Conservation (phyloP, 2,113 vertebrate species). For the Reinhardtius hippoglossoides region DNA sequence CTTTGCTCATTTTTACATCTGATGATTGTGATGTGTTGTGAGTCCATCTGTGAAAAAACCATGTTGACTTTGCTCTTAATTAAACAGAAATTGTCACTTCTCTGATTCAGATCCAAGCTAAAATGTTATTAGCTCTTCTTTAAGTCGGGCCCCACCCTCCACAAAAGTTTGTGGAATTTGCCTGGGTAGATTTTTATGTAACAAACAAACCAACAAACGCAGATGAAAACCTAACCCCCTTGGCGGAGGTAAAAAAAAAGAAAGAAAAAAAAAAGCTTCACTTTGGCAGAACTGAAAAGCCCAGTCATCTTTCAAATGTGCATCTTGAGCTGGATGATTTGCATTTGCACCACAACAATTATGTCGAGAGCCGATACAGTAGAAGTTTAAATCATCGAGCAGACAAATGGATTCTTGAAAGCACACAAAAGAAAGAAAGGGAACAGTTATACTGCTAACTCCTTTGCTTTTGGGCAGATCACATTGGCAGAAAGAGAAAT, state of each 20-base stretch:
- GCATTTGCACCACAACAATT: conserved; percentile 36
- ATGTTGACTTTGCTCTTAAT: too few relatives aligned
- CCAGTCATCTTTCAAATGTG: not conserved
- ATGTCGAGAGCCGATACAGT: not conserved
- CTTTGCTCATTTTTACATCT: too few relatives aligned
- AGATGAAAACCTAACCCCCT: not conserved
- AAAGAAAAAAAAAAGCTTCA: not conserved
- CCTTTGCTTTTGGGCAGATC: conserved; percentile 51
- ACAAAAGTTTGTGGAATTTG: too few relatives aligned
- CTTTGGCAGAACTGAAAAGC: not conserved
- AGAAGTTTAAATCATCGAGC: conserved; percentile 32
- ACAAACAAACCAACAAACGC: not conserved
- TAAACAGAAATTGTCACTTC: too few relatives aligned
- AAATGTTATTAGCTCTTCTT: too few relatives aligned
- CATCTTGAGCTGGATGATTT: conserved; percentile 31
- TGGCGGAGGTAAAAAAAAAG: not conserved
- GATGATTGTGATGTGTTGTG: too few relatives aligned
- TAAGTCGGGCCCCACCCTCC: too few relatives aligned
- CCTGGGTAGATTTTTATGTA: too few relatives aligned
- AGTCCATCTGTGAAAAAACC: too few relatives aligned
- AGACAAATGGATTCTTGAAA: conserved; percentile 50
- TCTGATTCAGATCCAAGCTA: too few relatives aligned
- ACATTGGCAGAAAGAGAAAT: conserved; percentile 53
- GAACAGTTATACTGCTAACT: conserved; percentile 20
- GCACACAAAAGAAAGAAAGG: conserved; percentile 20